phyloP scores from a whole-genome alignment of 1,140 invertebrate genomes.

The Musca domestica region DNA sequence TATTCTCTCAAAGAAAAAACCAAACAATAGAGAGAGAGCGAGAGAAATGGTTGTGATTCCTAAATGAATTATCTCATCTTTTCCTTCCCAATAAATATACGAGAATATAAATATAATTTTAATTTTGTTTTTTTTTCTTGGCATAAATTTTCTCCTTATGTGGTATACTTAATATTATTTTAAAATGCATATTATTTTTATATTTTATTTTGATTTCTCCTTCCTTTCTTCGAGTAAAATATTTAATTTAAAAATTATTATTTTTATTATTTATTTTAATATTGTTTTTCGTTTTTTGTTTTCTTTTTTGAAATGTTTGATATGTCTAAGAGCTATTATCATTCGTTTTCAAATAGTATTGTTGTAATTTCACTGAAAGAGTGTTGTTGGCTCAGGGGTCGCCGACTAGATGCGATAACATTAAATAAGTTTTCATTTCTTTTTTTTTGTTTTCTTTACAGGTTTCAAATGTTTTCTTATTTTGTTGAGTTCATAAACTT shows the following conservation, averaged over 20 bases:
- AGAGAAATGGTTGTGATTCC: not conserved
- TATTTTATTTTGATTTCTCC: not conserved
- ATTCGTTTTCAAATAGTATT: conserved; percentile 43
- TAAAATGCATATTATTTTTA: conserved; percentile 16
- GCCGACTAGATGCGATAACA: no score
- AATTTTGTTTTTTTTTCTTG: conserved; percentile 22
- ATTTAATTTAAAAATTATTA: conserved; percentile 19
- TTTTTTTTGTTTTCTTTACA: conserved; percentile 9
- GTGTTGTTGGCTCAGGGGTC: no score
- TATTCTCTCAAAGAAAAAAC: no score
- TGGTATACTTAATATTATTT: not conserved
- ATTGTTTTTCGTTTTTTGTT: not conserved
- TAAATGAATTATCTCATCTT: not conserved
- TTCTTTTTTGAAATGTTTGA: conserved; percentile 44
- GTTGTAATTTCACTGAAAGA: conserved; percentile 5
- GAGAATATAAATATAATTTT: conserved; percentile 32
- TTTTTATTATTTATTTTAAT: no score
- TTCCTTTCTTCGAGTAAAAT: not conserved
- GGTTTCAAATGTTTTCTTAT: not conserved
- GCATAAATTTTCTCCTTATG: conserved; percentile 17
- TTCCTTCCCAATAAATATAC: conserved; percentile 4
- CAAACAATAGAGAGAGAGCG: no score
- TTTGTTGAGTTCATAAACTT: conserved; percentile 15
- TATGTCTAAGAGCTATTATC: conserved; percentile 55
- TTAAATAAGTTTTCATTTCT: conserved; percentile 9